A percentile compares a stretch with the other conserved stretches of the same genome.
Evolutionary conservation across 2,888 invertebrate genomes (phyloP).

Genomic region (Andricus quercusramuli): DNA sequence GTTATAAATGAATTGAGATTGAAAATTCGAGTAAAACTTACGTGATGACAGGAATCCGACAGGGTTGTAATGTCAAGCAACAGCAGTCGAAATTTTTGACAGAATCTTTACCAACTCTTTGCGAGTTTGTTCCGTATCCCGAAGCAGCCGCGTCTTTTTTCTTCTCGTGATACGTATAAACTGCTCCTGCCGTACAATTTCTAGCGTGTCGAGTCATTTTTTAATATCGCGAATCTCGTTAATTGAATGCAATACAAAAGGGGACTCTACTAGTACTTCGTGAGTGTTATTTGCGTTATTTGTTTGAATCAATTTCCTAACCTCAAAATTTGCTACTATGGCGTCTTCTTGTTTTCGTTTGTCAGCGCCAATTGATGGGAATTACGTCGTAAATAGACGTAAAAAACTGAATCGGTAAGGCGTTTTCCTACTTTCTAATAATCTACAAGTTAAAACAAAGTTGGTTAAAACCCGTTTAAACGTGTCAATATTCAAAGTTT

Average conservation of each 20-base stretch:
- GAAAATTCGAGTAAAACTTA: constrained; percentile 75
- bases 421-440: neutral
- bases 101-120: constrained; percentile 95
- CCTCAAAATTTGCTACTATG: neutral
- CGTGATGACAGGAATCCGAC: constrained; percentile 94
- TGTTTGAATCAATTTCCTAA: neutral
- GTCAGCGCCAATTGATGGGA: neutral
- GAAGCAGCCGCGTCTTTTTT: constrained; percentile 96
- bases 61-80: constrained; percentile 97
- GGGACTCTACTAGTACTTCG: too few relatives aligned
- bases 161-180: constrained; percentile 98
- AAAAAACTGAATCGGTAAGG: neutral
- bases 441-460: neutral
- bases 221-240: neutral
- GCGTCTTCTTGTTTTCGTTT: neutral
- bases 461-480: neutral
- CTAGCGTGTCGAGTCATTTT: constrained; percentile 96
- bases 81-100: constrained; percentile 98
- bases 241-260: neutral
- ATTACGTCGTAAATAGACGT: neutral
- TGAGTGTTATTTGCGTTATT: neutral
- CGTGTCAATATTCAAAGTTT: neutral
- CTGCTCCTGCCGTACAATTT: constrained; percentile 98
- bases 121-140: constrained; percentile 93
- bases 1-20: neutral